Conservation (phyloP, 1,140 invertebrate genomes). For the Oncopeltus fasciatus region DNA sequence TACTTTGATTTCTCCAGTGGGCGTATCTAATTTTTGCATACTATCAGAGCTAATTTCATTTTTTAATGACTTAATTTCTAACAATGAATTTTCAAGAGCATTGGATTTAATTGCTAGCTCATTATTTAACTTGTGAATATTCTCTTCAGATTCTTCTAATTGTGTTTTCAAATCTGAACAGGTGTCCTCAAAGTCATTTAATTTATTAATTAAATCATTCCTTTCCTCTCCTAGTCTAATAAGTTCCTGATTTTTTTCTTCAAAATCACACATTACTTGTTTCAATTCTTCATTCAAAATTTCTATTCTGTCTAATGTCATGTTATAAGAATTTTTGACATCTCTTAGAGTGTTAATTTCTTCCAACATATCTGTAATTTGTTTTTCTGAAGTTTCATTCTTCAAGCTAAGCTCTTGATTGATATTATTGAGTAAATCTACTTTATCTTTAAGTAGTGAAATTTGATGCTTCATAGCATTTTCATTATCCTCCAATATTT, state of each 20-base stretch:
- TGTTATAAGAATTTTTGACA: conserved; percentile 17
- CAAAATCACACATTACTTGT: conserved; percentile 14
- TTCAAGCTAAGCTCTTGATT: conserved; percentile 11
- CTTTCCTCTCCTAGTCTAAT: conserved; percentile 15
- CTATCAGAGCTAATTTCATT: not conserved
- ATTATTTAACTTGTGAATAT: not conserved
- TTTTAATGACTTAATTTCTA: not conserved
- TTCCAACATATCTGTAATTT: conserved; percentile 32
- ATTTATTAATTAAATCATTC: conserved; percentile 20
- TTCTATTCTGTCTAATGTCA: conserved; percentile 18
- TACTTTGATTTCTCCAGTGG: not conserved
- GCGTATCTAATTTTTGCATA: not conserved
- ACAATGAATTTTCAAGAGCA: not conserved
- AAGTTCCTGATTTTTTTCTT: conserved; percentile 15
- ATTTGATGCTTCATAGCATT: conserved; percentile 12
- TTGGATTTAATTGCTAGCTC: not conserved
- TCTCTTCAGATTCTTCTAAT: conserved; percentile 13
- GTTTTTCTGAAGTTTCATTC: conserved; percentile 23
- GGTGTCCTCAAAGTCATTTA: conserved; percentile 22
- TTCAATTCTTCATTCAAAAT: conserved; percentile 17
- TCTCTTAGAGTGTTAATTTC: conserved; percentile 13
- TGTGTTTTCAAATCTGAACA: conserved; percentile 17
- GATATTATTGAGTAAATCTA: conserved; percentile 12
- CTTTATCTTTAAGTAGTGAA: conserved; percentile 17
- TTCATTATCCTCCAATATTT: conserved; percentile 36